These are phyloP conservation scores for Pantherophis vulpinus DNA, from an alignment of 2,797 vertebrate genomes.

Conservation along the genomic window DNA sequence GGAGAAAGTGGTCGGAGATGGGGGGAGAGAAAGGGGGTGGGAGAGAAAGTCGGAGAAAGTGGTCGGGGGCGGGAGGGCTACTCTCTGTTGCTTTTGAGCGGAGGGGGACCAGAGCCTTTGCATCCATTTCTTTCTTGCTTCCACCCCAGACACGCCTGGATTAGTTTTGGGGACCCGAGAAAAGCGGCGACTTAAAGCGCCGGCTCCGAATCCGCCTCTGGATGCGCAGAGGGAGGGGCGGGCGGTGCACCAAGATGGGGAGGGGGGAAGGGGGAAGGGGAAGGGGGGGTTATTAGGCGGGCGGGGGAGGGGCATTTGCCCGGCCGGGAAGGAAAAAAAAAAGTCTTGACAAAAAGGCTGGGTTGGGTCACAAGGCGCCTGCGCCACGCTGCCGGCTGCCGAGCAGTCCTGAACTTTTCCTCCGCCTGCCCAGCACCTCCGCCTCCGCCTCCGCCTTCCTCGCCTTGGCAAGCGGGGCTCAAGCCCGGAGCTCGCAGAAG, in stretches of 20 bases:
- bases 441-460: neutral
- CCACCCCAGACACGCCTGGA: neutral
- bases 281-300: neutral
- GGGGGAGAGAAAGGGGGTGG: neutral
- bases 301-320: conserved; percentile 18
- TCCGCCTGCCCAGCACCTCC: neutral
- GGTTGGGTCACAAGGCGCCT: conserved; percentile 34
- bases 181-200: neutral
- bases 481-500: neutral
- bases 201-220: too few species aligned
- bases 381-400: conserved; percentile 16
- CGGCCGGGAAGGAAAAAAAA: neutral
- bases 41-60: neutral
- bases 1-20: neutral
- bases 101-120: neutral
- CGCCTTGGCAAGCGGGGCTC: neutral
- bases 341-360: neutral
- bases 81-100: neutral
- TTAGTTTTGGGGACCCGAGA: neutral
- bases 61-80: neutral
- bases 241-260: neutral
- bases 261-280: neutral
- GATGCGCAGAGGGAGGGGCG: neutral
- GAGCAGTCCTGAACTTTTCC: conserved; percentile 1
- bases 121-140: neutral